phyloP scores from a whole-genome alignment of 2,797 vertebrate species.

The Cyprinodon diabolis region DNA sequence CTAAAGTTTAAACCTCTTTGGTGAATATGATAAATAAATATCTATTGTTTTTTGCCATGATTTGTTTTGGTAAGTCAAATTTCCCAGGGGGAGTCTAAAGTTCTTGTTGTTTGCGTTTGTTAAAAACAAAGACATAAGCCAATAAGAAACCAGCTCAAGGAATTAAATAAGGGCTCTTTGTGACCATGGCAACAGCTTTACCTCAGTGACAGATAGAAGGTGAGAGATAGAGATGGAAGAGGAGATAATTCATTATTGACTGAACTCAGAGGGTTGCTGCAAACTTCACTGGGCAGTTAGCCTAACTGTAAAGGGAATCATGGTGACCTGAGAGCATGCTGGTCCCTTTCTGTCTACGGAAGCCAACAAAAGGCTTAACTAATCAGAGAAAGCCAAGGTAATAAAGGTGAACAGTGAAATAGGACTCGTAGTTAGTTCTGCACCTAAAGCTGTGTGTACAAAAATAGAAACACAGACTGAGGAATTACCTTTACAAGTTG shows the following conservation, averaged over 20 bases:
- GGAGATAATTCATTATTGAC: conserved; percentile 31
- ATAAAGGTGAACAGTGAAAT: neutral
- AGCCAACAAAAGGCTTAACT: conserved; percentile 1
- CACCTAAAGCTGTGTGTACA: conserved; percentile 1
- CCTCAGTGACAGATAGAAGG: conserved; percentile 60
- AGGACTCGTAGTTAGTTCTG: neutral
- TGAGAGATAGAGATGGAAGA: conserved; percentile 51
- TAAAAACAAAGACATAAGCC: conserved; percentile 49
- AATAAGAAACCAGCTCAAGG: conserved; percentile 61
- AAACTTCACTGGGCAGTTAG: conserved; percentile 36
- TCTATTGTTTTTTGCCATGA: neutral
- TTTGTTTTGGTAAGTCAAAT: conserved; percentile 1
- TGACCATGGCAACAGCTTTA: conserved; percentile 81
- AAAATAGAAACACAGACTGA: conserved; percentile 15
- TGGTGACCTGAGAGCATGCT: neutral
- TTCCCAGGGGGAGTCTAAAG: conserved; percentile 59
- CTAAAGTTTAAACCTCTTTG: neutral
- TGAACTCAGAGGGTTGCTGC: conserved; percentile 13
- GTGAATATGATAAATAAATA: neutral
- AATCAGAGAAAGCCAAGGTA: conserved; percentile 13
- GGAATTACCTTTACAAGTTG: conserved; percentile 13
- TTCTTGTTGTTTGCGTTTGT: conserved; percentile 28
- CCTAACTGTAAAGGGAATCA: conserved; percentile 1
- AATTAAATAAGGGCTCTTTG: conserved; percentile 72
- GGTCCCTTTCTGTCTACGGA: conserved; percentile 7